phyloP scores from a whole-genome alignment of 2,888 invertebrate species.

The Dione vanillae region DNA sequence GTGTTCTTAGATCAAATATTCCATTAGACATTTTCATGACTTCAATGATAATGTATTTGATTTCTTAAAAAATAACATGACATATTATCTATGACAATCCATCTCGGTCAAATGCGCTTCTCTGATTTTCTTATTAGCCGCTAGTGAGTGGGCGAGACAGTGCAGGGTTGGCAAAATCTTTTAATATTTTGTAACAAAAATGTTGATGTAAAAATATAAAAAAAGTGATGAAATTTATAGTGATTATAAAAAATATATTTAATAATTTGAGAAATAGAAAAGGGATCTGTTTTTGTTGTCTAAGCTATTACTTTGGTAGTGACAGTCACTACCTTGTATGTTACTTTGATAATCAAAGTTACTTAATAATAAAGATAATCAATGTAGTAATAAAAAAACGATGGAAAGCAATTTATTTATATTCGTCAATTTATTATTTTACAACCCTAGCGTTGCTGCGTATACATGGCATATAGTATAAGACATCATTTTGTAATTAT shows the following conservation, averaged over 20 bases:
- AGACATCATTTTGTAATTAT: conserved; percentile 81
- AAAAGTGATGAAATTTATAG: too few species aligned
- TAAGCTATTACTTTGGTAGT: too few species aligned
- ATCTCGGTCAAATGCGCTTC: conserved; percentile 69
- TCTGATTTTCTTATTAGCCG: conserved; percentile 68
- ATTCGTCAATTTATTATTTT: background rate
- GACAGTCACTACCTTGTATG: too few species aligned
- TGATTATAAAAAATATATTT: too few species aligned
- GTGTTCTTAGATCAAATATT: conserved; percentile 5
- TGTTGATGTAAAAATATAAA: too few species aligned
- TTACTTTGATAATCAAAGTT: too few species aligned
- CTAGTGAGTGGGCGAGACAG: conserved; percentile 69
- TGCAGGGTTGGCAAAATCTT: conserved; percentile 45
- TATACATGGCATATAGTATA: conserved; percentile 66
- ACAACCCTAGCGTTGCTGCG: conserved; percentile 43
- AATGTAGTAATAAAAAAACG: conserved; percentile 4
- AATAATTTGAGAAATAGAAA: too few species aligned
- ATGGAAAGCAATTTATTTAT: background rate
- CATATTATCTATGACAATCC: conserved; percentile 74
- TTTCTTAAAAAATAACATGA: conserved; percentile 73
- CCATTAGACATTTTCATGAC: conserved; percentile 67
- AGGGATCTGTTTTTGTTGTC: too few species aligned
- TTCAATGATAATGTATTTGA: conserved; percentile 62
- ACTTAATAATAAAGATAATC: background rate
- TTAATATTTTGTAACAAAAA: background rate